A percentile compares a stretch with the other conserved stretches of the same genome.
These are phyloP conservation scores for Myotis vivesi DNA, from an alignment of 2,797 vertebrate genomes.

Conservation along the genomic window DNA sequence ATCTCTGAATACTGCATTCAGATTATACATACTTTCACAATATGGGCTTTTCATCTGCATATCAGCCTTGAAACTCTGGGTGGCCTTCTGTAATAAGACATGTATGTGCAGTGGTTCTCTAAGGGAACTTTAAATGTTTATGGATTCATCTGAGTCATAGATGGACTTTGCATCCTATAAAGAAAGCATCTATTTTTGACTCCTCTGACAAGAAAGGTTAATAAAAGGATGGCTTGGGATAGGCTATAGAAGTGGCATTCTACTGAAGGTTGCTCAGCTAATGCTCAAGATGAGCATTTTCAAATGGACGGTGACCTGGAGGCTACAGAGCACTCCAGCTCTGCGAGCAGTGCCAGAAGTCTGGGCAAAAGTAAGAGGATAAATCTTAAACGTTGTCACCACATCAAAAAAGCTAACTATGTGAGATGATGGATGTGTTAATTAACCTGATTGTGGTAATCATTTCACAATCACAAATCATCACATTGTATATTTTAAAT, in stretches of 20 bases:
- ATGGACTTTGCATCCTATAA: background rate
- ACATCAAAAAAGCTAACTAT: background rate
- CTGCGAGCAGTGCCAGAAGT: no score
- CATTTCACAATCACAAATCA: background rate
- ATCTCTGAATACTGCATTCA: background rate
- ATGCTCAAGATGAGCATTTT: no score
- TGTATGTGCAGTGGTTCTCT: background rate
- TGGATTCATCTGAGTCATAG: background rate
- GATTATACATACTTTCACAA: background rate
- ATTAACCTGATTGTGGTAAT: background rate
- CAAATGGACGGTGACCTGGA: no score
- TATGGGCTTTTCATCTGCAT: background rate
- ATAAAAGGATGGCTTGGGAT: no score
- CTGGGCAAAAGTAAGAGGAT: background rate
- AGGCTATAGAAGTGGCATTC: no score
- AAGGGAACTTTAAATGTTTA: background rate
- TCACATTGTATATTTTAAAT: background rate
- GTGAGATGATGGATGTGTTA: background rate
- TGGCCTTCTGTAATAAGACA: background rate
- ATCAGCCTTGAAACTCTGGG: background rate
- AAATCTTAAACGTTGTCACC: background rate
- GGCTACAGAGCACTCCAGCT: no score
- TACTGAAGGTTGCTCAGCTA: no score
- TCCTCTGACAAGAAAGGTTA: no score
- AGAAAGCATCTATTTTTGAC: background rate